Percentiles rank a stretch among this genome's conserved stretches.
Conservation (phyloP, 2,113 vertebrate species). For the Tupaia tana region DNA sequence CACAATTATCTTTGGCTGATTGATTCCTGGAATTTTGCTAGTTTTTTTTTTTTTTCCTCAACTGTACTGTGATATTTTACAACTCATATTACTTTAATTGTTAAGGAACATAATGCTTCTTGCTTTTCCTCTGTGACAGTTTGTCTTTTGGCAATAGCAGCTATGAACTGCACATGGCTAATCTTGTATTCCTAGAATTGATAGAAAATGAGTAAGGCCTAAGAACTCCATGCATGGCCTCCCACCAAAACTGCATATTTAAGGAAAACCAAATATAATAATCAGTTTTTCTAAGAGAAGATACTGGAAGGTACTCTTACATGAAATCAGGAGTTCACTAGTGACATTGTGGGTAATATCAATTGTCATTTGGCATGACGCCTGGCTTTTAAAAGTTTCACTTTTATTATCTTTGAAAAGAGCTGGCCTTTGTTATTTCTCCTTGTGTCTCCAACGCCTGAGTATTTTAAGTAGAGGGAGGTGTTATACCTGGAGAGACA, state of each 20-base stretch:
- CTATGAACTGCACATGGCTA: neutral
- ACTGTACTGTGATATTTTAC: slow-evolving; percentile 54
- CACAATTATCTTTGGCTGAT: slow-evolving; percentile 71
- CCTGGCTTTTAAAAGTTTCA: slow-evolving; percentile 8
- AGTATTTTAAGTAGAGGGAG: neutral
- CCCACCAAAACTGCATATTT: neutral
- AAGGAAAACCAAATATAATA: slow-evolving; percentile 72
- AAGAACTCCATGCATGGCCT: slow-evolving; percentile 54
- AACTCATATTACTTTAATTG: slow-evolving; percentile 57
- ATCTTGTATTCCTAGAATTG: neutral
- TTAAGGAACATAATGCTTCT: slow-evolving; percentile 53
- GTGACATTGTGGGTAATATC: slow-evolving; percentile 47
- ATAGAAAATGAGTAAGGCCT: slow-evolving; percentile 62
- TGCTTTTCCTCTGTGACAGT: slow-evolving; percentile 19
- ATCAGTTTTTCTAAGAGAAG: slow-evolving; percentile 66
- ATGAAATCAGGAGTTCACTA: slow-evolving; percentile 70
- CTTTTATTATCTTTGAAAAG: neutral
- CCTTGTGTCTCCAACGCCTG: neutral
- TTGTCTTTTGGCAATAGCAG: slow-evolving; percentile 26
- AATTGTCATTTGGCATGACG: neutral
- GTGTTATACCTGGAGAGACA: neutral
- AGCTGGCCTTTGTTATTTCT: neutral
- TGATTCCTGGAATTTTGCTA: slow-evolving; percentile 62
- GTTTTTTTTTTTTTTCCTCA: slow-evolving; percentile 8
- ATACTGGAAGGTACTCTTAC: slow-evolving; percentile 58